These are phyloP conservation scores for Ormyrus pomaceus DNA, from an alignment of 2,888 invertebrate species.

Conservation along the genomic window DNA sequence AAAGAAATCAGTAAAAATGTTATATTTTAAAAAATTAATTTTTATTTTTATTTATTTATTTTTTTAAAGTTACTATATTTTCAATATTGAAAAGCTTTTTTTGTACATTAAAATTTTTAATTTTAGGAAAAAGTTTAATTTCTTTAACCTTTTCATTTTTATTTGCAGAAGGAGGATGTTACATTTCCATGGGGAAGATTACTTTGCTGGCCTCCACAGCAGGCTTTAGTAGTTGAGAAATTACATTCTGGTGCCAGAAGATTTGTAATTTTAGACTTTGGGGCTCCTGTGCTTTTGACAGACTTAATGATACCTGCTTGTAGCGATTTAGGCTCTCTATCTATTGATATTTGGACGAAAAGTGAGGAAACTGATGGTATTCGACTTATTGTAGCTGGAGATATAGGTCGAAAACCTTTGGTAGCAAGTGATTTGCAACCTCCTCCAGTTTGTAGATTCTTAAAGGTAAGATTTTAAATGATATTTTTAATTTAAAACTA, in stretches of 20 bases:
- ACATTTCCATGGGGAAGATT: conserved; percentile 86
- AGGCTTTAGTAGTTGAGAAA: conserved; percentile 91
- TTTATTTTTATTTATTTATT: conserved; percentile 4
- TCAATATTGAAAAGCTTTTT: conserved; percentile 11
- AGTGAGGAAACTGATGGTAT: conserved; percentile 91
- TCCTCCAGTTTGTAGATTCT: conserved; percentile 90
- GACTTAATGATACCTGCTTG: conserved; percentile 90
- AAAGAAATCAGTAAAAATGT: background rate
- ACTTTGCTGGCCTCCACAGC: conserved; percentile 87
- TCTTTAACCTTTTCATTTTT: too few relatives aligned
- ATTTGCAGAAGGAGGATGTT: conserved; percentile 69
- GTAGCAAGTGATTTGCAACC: conserved; percentile 93
- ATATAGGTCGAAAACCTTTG: conserved; percentile 91
- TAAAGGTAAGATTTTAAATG: conserved; percentile 81
- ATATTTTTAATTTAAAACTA: conserved; percentile 6
- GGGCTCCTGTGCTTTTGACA: conserved; percentile 89
- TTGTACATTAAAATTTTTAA: background rate
- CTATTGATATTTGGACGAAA: conserved; percentile 92
- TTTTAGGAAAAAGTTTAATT: conserved; percentile 24
- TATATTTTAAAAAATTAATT: background rate
- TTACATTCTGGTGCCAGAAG: conserved; percentile 96
- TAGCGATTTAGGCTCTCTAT: conserved; percentile 88
- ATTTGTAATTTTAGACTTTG: conserved; percentile 94
- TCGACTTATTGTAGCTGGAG: conserved; percentile 89
- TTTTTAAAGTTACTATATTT: background rate